Conservation (phyloP, 2,888 invertebrate species). For the Andricus curvator region DNA sequence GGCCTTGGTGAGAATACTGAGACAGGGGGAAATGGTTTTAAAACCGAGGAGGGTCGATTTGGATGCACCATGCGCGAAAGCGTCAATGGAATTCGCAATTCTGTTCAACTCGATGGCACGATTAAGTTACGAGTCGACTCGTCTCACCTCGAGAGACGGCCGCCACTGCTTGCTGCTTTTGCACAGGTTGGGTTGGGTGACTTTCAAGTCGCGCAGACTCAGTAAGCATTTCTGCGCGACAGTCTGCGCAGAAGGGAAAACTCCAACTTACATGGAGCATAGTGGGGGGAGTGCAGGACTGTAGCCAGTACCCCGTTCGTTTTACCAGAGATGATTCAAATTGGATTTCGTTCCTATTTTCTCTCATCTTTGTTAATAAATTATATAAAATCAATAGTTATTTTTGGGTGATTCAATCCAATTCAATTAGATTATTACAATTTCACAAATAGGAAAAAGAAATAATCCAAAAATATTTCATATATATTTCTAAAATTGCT, state of each 20-base stretch:
- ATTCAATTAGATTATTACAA: too few relatives aligned
- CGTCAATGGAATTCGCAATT: conserved; percentile 36
- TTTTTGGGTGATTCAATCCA: too few relatives aligned
- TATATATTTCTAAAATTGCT: too few relatives aligned
- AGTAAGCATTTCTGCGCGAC: not conserved
- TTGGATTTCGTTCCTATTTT: not conserved
- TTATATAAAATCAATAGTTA: too few relatives aligned
- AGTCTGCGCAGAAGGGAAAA: conserved; percentile 35
- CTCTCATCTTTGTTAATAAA: too few relatives aligned
- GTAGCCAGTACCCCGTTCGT: not conserved
- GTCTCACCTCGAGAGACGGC: conserved; percentile 46
- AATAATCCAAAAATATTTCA: too few relatives aligned
- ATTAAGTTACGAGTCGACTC: conserved; percentile 29
- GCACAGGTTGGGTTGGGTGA: conserved; percentile 59
- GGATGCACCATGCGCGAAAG: conserved; percentile 51
- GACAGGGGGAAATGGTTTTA: conserved; percentile 44
- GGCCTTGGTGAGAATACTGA: not conserved
- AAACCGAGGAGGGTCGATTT: conserved; percentile 47
- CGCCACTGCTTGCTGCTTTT: conserved; percentile 48
- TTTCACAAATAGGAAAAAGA: too few relatives aligned
- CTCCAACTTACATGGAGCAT: conserved; percentile 33
- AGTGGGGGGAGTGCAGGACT: not conserved
- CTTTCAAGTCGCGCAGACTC: conserved; percentile 58
- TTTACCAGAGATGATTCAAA: not conserved
- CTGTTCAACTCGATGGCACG: conserved; percentile 15